A percentile compares a stretch with the other conserved stretches of the same genome.
phyloP scores from a whole-genome alignment of 2,797 vertebrate genomes.

The Acropternis orthonyx region DNA sequence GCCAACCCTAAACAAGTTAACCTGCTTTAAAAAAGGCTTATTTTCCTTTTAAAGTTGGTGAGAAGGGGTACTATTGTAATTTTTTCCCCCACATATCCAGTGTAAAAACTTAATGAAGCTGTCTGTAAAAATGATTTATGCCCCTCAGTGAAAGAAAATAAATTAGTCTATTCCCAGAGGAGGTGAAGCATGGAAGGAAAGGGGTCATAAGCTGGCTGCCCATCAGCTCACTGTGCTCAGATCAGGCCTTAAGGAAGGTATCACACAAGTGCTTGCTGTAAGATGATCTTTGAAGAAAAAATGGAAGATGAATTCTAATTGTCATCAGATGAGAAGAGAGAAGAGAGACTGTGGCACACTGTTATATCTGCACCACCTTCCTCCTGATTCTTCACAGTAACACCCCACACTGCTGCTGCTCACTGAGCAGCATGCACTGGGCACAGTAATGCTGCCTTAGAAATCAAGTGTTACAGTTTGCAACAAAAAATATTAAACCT shows the following conservation, averaged over 20 bases:
- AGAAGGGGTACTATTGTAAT: not conserved
- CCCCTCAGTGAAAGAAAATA: not conserved
- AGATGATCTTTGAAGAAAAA: not conserved
- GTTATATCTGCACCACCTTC: fast-evolving
- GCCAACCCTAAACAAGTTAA: not conserved
- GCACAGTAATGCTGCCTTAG: not conserved
- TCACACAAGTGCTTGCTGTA: not conserved
- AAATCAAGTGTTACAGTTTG: not conserved
- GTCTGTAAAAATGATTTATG: not conserved
- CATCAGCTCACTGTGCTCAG: not conserved
- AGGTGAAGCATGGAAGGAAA: not conserved
- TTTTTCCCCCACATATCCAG: fast-evolving
- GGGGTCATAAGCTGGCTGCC: not conserved
- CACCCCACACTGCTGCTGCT: not conserved
- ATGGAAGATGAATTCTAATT: not conserved
- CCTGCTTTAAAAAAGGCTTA: not conserved
- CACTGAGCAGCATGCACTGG: not conserved
- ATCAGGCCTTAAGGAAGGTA: not conserved
- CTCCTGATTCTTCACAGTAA: not conserved
- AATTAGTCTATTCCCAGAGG: not conserved
- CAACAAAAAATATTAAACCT: not conserved
- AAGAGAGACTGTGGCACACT: not conserved
- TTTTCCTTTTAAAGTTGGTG: not conserved
- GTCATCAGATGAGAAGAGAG: not conserved
- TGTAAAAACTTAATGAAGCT: not conserved